phyloP scores from a whole-genome alignment of 1,140 invertebrate genomes.

The Cydia fagiglandana region DNA sequence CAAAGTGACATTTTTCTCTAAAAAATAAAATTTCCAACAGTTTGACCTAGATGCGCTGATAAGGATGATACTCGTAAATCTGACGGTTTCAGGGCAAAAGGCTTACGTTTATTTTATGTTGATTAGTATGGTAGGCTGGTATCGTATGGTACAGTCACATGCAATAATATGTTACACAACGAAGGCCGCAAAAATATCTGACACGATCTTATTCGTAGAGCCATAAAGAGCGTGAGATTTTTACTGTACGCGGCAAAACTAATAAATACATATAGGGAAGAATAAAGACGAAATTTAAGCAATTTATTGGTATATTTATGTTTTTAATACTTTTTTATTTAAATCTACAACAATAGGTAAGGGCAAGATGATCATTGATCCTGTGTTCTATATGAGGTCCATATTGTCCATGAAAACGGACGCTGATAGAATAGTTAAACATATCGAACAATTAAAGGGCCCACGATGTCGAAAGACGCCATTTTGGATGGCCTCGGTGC shows the following conservation, averaged over 20 bases:
- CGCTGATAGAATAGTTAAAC: neutral
- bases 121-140: neutral
- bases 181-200: too few relatives aligned
- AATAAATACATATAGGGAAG: too few relatives aligned
- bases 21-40: neutral
- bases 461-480: neutral
- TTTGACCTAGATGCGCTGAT: neutral
- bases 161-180: too few relatives aligned
- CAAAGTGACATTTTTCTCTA: neutral
- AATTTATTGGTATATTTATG: too few relatives aligned
- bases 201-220: too few relatives aligned
- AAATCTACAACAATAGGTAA: neutral
- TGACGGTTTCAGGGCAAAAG: neutral
- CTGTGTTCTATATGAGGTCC: neutral
- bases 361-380: neutral
- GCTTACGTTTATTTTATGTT: neutral
- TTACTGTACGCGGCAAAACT: too few relatives aligned
- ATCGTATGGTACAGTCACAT: neutral
- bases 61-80: neutral
- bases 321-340: too few relatives aligned
- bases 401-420: neutral
- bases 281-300: too few relatives aligned
- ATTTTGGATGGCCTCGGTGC: too few relatives aligned
- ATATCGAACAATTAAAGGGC: constrained; percentile 2
- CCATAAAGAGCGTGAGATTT: too few relatives aligned